A percentile compares a stretch with the other conserved stretches of the same genome.
Evolutionary conservation across 2,797 vertebrate genomes (phyloP).

Genomic region (Allochrocebus solatus): DNA sequence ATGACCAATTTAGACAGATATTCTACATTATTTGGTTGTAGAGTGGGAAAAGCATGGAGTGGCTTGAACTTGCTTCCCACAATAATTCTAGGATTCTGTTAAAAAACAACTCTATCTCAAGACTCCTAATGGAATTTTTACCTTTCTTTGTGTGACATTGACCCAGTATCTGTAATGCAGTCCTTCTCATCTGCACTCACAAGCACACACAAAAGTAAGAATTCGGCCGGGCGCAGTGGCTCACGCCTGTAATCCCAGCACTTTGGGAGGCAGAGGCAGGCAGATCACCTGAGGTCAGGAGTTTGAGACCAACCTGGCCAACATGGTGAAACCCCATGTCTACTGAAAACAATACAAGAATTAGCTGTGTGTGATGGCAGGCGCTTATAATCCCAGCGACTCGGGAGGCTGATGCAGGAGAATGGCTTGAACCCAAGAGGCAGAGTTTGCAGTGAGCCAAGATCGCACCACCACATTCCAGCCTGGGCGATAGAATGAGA

Average conservation of each 20-base stretch:
- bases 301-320: not conserved
- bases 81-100: not conserved
- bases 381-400: not conserved
- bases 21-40: not conserved
- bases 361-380: not conserved
- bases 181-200: not conserved
- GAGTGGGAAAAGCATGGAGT: not conserved
- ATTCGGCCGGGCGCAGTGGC: not conserved
- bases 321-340: not conserved
- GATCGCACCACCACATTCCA: fast-evolving
- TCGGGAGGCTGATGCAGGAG: not conserved
- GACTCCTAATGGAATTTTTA: not conserved
- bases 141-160: not conserved
- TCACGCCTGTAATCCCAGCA: not conserved
- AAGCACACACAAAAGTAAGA: not conserved
- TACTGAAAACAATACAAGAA: not conserved
- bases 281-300: not conserved
- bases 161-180: not conserved
- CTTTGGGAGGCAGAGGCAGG: not conserved
- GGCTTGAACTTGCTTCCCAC: not conserved
- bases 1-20: not conserved
- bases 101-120: not conserved
- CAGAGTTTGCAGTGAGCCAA: not conserved
- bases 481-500: not conserved
- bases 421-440: not conserved